Conservation (phyloP, 2,797 vertebrate genomes). For the Notoglanidium macrostoma region DNA sequence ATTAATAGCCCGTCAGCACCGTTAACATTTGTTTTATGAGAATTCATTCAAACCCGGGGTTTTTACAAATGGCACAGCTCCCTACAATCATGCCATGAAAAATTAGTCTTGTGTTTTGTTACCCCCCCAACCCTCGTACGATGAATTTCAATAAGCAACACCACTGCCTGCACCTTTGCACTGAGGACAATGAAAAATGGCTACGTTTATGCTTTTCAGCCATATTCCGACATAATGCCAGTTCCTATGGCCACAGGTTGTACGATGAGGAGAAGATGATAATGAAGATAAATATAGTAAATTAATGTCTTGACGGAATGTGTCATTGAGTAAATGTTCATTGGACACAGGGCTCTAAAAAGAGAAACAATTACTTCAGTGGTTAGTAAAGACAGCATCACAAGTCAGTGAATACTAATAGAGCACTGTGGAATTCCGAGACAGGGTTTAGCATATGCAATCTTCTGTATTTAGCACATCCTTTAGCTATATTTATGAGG, state of each 20-base stretch:
- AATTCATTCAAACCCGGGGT: constrained; percentile 69
- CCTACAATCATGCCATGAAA: constrained; percentile 68
- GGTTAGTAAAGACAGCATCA: neutral
- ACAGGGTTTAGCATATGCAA: constrained; percentile 3
- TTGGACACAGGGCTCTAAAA: neutral
- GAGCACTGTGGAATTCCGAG: neutral
- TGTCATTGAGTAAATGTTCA: constrained; percentile 30
- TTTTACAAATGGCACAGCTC: constrained; percentile 72
- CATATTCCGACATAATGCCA: constrained; percentile 50
- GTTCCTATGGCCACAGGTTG: constrained; percentile 56
- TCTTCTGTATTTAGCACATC: constrained; percentile 45
- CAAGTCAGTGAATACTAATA: neutral
- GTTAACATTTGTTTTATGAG: constrained; percentile 78
- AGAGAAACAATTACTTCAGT: neutral
- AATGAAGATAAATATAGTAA: constrained; percentile 40
- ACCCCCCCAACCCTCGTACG: constrained; percentile 36
- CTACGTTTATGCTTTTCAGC: constrained; percentile 62
- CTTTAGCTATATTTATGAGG: constrained; percentile 65
- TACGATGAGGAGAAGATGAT: constrained; percentile 44
- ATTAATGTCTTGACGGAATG: constrained; percentile 50
- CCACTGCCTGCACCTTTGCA: constrained; percentile 42
- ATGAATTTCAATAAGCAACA: constrained; percentile 72
- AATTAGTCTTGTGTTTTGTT: constrained; percentile 64
- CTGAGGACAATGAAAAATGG: constrained; percentile 60
- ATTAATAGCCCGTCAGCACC: constrained; percentile 73